These are phyloP conservation scores for Liasis olivaceus DNA, from an alignment of 2,797 vertebrate species.

Conservation along the genomic window DNA sequence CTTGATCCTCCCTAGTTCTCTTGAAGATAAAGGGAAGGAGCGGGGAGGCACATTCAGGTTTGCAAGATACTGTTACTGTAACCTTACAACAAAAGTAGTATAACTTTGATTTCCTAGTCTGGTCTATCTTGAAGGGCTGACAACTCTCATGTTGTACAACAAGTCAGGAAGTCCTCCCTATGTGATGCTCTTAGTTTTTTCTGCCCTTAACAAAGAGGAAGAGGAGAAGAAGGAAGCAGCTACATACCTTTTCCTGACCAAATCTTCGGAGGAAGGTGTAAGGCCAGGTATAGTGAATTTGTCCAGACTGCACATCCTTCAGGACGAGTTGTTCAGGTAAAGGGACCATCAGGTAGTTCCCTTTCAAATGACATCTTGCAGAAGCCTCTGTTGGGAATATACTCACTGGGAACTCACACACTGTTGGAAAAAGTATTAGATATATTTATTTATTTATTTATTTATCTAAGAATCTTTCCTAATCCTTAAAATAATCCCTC, in stretches of 20 bases:
- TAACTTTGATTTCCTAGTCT: background rate
- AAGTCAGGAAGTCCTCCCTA: background rate
- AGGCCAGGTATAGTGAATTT: conserved; percentile 82
- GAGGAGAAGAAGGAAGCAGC: background rate
- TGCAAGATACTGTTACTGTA: background rate
- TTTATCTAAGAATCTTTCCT: background rate
- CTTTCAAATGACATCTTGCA: conserved; percentile 78
- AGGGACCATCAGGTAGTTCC: conserved; percentile 79
- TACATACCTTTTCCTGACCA: conserved; percentile 84
- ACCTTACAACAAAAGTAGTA: background rate
- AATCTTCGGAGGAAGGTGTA: conserved; percentile 85
- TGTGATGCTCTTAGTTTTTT: background rate
- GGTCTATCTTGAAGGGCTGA: background rate
- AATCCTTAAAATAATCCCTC: background rate
- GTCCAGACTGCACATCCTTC: conserved; percentile 61
- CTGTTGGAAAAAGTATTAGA: conserved; percentile 35
- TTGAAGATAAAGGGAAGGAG: background rate
- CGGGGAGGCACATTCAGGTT: background rate
- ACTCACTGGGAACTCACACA: conserved; percentile 75
- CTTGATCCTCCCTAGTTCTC: background rate
- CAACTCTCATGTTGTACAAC: background rate
- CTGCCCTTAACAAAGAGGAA: background rate
- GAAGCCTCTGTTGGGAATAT: conserved; percentile 80
- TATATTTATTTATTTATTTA: background rate
- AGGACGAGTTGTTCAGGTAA: conserved; percentile 75